Evolutionary conservation across 2,797 vertebrate genomes (phyloP).

Genomic region (Bradypodion ventrale): DNA sequence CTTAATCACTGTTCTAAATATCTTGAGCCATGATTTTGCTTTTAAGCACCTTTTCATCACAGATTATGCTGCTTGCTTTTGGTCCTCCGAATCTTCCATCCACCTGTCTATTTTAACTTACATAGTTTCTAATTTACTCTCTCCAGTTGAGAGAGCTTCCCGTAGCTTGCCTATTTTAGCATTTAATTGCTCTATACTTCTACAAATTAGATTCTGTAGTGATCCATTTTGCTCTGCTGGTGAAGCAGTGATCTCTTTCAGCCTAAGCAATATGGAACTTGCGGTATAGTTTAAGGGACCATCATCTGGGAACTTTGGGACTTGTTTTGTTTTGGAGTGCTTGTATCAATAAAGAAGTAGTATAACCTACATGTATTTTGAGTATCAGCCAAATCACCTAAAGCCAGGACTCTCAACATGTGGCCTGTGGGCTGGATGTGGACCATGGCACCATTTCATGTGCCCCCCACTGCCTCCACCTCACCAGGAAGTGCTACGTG

Average conservation of each 20-base stretch:
- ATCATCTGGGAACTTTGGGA: conserved; percentile 33
- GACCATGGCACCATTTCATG: no score
- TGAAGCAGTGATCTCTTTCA: conserved; percentile 75
- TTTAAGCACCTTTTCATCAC: conserved; percentile 62
- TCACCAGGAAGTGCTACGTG: no score
- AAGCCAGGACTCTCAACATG: no score
- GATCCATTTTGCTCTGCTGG: conserved; percentile 77
- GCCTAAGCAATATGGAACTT: conserved; percentile 53
- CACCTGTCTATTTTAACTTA: conserved; percentile 77
- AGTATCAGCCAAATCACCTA: not conserved
- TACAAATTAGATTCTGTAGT: conserved; percentile 79
- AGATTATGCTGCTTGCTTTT: conserved; percentile 61
- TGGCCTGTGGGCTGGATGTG: no score
- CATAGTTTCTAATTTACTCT: conserved; percentile 80
- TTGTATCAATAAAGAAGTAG: not conserved
- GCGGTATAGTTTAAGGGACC: conserved; percentile 32
- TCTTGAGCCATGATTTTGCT: conserved; percentile 58
- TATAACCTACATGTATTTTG: not conserved
- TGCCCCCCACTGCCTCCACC: no score
- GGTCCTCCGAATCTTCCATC: conserved; percentile 68
- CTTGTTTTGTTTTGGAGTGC: not conserved
- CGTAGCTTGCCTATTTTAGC: conserved; percentile 78
- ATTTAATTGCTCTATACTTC: conserved; percentile 80
- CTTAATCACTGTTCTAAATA: conserved; percentile 62
- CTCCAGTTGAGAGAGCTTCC: conserved; percentile 77